These are phyloP conservation scores for Prunella fulvescens DNA, from an alignment of 2,113 vertebrate species.

Conservation along the genomic window DNA sequence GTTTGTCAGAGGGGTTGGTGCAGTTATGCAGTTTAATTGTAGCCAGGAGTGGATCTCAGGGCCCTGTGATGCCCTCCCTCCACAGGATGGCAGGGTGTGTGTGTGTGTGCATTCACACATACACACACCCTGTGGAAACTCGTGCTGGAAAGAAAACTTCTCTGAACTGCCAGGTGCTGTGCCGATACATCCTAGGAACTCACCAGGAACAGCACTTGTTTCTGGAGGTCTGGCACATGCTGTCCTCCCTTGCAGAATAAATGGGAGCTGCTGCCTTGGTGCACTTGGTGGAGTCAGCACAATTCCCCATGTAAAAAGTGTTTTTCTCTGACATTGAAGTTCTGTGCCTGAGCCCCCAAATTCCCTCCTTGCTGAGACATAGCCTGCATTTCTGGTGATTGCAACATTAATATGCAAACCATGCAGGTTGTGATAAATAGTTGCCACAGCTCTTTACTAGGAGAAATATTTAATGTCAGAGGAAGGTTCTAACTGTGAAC, in stretches of 20 bases:
- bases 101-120: background rate
- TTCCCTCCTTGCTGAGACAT: background rate
- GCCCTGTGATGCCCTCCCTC: background rate
- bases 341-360: background rate
- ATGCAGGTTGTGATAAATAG: background rate
- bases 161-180: background rate
- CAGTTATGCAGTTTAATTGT: background rate
- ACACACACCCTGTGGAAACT: background rate
- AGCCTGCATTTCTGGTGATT: background rate
- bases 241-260: background rate
- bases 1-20: background rate
- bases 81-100: background rate
- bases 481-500: background rate
- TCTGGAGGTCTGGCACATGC: background rate
- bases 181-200: background rate
- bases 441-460: background rate
- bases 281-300: background rate
- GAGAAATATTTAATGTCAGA: background rate
- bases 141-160: background rate
- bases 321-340: background rate
- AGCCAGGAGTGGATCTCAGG: background rate
- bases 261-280: background rate
- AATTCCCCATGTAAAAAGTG: accelerated
- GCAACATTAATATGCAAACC: background rate
- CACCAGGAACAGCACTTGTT: accelerated